Base-by-base conservation (phyloP, 1,140 invertebrate species). In the Caenorhabditis remanei region DNA sequence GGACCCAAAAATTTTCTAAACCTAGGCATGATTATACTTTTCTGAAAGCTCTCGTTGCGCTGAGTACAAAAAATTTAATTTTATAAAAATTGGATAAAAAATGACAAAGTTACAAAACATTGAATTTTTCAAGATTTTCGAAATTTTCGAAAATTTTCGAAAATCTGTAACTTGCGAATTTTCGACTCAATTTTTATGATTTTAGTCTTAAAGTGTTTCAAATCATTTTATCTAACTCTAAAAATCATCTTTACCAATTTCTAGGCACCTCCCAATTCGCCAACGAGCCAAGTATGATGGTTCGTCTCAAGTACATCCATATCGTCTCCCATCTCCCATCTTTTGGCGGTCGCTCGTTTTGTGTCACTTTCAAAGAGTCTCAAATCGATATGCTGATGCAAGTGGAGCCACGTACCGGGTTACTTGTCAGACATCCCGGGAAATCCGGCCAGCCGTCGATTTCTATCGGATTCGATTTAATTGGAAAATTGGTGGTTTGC, bases 371-470 rank as follows among this genome's bases (percentile, higher is more conserved):
- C 85, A 89, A 89, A 67, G 89, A 89, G 24, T 87, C 67, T 19
- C 84, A 85, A 65, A 58, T 89, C 14, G 89, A 89, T 63, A 89
- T 89, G 89, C 41, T 89, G 9, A 89, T 89, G 89, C 89, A 89
- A 40, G 87, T 85, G 19, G 87, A 89, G n/a, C 88, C 89, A 16
- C 24, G 86, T 11, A 87, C 63, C 55, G 89, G 89, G 16, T 41
- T 89, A 11, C 48, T 89, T 0, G 88, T 89, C 8, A n/a, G 89
- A 16, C 88, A 89, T 46, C 88, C 85, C 3, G 89, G 89, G n/a
- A 84, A 85, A 50, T 63, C 85, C 19, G 67, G 61, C 13, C 71
- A 86, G 32, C 88, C 89, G 0, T 48, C 88, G 4, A 89, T 89
- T 24, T 86, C 88, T 11, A 89, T 89, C 56, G 85, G 75, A 21